Evolutionary conservation across 2,888 invertebrate genomes (phyloP), one percentile per base, ranked within the genome.

Genomic region (Lasioglossum pauxillum): DNA sequence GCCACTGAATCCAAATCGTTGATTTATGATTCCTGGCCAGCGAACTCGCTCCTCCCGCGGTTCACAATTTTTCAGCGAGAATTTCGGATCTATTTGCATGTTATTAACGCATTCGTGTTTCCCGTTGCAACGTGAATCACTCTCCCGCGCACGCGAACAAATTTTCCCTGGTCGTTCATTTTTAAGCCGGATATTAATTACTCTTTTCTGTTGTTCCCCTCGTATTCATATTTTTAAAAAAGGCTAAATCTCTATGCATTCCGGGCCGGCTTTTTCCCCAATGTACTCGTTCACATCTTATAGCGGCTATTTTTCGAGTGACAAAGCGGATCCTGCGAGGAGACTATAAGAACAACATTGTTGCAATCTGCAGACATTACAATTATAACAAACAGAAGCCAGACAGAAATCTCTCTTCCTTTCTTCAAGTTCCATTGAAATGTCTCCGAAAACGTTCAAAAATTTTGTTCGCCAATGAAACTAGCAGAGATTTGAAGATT

Each of bases 81-180:
- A 64, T 75, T 78, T 73, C 64, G 46, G 23, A 78, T 73, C 60
- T 53, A 73, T 76, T 84, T 81, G 72, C 46, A 38, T 75, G 64
- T 75, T 81, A 84, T 73, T 60, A 82, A 76, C 73, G 73, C 73
- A n/a, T 76, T 64, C 85, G 57, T 46, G 31, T 38, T 74, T 16
- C 64, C 1, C 35, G 46, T 69, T 75, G 75, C 44, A 76, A 19
- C 73, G 73, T 49, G 79, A 23, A 73, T 79, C 57, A 57, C 75
- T 53, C 23, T 64, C 64, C 64, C n/a, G 38, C 16, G 31, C 46
- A 16, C 41, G 49, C 64, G 31, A 46, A 77, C 73, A 82, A 81
- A 77, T 67, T 78, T 57, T 41, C 23, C 35, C 67, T 2, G 35
- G 71, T 35, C 53, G 53, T 60, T 46, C 35, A 38, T 71, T 82